A percentile compares a stretch with the other conserved stretches of the same genome.
Conservation (phyloP, 2,113 vertebrate species). For the Callipepla californica region DNA sequence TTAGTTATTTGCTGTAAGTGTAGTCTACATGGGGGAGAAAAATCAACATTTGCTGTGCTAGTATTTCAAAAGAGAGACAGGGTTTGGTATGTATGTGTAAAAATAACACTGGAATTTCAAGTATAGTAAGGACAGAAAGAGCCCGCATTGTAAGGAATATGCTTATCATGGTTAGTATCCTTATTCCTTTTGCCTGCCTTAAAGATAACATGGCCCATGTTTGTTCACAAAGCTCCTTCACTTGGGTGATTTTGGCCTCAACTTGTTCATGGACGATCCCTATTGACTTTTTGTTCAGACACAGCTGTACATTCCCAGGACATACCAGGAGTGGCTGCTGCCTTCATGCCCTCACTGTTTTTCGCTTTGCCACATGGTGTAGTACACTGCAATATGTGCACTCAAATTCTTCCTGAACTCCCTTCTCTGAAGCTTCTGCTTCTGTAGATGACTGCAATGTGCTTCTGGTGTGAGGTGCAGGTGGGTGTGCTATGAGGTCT, state of each 20-base stretch:
- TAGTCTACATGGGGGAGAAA: background rate
- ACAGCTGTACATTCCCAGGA: background rate
- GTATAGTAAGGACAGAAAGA: background rate
- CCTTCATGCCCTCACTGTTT: fast-evolving
- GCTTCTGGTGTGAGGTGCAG: background rate
- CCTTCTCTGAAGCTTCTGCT: background rate
- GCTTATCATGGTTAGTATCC: background rate
- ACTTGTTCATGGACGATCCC: background rate
- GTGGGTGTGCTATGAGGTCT: background rate
- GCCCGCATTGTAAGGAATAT: background rate
- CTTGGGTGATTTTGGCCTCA: background rate
- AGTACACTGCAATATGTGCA: background rate
- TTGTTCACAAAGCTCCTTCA: background rate
- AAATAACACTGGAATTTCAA: background rate
- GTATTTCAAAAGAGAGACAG: background rate
- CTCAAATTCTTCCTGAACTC: background rate
- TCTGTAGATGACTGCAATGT: no score
- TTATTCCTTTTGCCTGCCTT: background rate
- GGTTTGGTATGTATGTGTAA: background rate
- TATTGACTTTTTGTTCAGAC: background rate
- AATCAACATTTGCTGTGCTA: background rate
- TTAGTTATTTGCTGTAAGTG: background rate
- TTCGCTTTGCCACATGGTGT: background rate
- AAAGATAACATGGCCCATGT: fast-evolving
- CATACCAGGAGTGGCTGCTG: background rate